Evolutionary conservation across 2,888 invertebrate species (phyloP), one percentile per base, ranked within the genome.

Genomic region (Andrena camellia): DNA sequence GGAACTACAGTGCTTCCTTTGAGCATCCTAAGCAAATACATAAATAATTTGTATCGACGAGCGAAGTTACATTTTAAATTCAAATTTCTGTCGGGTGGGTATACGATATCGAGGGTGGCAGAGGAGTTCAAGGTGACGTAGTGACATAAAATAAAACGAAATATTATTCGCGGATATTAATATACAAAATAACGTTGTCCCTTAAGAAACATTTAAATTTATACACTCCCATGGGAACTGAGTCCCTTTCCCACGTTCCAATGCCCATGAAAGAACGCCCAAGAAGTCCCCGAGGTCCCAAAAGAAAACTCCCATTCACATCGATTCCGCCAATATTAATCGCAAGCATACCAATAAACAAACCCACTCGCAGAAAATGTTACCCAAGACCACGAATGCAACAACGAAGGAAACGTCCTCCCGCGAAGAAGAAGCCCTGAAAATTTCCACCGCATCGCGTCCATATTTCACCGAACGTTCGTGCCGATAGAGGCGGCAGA

Each of bases 21-120:
- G 26, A 72, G 57, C 13, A 59, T 82, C 82, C 82, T 75, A 82
- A 71, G 42, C 42, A 84, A 84, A 84, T 78, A 84, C 63, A 82
- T 71, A 78, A 78, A 74, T 74, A 78, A 42, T 4, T 42, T 2
- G 26, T n/a, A 63, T 48, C 35, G 42, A 67, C 60, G 42, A 42
- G 31, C n/a, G 62, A 54, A 48, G 33, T 31, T 29, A 23, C 26
- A 0, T 26, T 62, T 48, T 1, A 33, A 62, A 62, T 78, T 68
- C 8, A 23, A 67, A 74, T 54, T 54, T 48, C 7, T 1, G 35
- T 42, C 35, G 35, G 26, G 5, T 10, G 4, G 5, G 17, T n/a
- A 0, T 0, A 7, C 7, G 20, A n/a, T 54, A 2, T 2, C 7
- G 2, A 2, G 2, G 17, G 23, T 60, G n/a, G 0, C 7, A 5